phyloP scores from a whole-genome alignment of 2,888 invertebrate genomes.

The Electrophaes corylata region DNA sequence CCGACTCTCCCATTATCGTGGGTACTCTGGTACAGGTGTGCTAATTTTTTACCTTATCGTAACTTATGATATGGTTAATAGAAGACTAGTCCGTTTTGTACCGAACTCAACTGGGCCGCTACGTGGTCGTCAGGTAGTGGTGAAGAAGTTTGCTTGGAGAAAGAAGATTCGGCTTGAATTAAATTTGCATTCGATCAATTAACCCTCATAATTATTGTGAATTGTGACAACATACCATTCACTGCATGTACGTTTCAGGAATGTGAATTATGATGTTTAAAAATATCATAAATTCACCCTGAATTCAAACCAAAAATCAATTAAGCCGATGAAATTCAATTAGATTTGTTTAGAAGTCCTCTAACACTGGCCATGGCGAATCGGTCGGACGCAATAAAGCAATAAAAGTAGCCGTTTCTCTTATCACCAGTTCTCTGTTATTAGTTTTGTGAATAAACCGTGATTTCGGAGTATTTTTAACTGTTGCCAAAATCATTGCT shows the following conservation, averaged over 20 bases:
- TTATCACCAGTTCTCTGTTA: slow-evolving; percentile 39
- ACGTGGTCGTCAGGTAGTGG: too few species aligned
- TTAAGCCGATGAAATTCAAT: slow-evolving; percentile 31
- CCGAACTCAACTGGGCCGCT: too few species aligned
- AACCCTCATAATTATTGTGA: too few species aligned
- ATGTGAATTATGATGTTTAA: not conserved
- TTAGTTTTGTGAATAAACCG: slow-evolving; percentile 36
- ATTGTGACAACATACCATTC: not conserved
- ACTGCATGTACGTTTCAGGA: not conserved
- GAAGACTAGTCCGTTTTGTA: too few species aligned
- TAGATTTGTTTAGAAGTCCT: slow-evolving; percentile 31
- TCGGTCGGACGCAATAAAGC: slow-evolving; percentile 33
- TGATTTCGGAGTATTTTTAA: slow-evolving; percentile 19
- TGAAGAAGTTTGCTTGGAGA: too few species aligned
- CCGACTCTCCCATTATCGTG: slow-evolving; percentile 1
- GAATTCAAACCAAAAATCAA: slow-evolving; percentile 11
- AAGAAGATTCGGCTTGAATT: not conserved
- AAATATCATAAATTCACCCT: not conserved
- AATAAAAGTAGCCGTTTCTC: slow-evolving; percentile 33
- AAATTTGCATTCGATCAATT: too few species aligned
- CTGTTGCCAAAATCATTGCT: not conserved
- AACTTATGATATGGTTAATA: too few species aligned
- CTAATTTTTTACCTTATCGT: too few species aligned
- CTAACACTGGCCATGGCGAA: slow-evolving; percentile 31
- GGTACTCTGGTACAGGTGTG: not conserved